Percentiles rank a stretch among this genome's conserved stretches.
phyloP scores from a whole-genome alignment of 1,140 invertebrate species.

The Grapholita molesta region DNA sequence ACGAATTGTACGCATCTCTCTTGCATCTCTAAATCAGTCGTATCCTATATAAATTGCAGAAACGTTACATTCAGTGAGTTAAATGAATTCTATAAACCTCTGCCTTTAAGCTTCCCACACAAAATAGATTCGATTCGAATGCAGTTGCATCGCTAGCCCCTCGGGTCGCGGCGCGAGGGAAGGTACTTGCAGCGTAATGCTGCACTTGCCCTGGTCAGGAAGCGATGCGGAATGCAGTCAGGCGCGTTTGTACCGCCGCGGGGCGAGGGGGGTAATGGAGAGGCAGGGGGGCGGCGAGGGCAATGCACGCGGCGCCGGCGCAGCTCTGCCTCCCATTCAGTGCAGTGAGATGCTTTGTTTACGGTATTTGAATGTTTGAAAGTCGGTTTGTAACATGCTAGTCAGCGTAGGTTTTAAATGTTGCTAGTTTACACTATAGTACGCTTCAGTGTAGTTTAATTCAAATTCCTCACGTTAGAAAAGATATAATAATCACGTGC shows the following conservation, averaged over 20 bases:
- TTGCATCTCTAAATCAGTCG: not conserved
- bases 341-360: conserved; percentile 56
- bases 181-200: conserved; percentile 63
- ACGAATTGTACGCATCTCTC: no score
- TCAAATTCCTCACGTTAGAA: no score
- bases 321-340: conserved; percentile 67
- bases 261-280: conserved; percentile 34
- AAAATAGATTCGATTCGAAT: not conserved
- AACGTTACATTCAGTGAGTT: not conserved
- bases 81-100: not conserved
- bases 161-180: conserved; percentile 31
- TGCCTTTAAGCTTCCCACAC: not conserved
- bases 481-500: no score
- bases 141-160: conserved; percentile 33
- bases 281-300: conserved; percentile 42
- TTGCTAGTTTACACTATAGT: not conserved
- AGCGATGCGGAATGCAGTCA: conserved; percentile 74
- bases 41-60: not conserved
- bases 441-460: no score
- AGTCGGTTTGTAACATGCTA: conserved; percentile 16
- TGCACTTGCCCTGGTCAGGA: conserved; percentile 75
- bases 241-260: conserved; percentile 59
- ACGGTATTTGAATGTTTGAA: conserved; percentile 45
- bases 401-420: not conserved
- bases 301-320: conserved; percentile 70